phyloP scores from a whole-genome alignment of 2,113 vertebrate species.

The Hyperopisus bebe region DNA sequence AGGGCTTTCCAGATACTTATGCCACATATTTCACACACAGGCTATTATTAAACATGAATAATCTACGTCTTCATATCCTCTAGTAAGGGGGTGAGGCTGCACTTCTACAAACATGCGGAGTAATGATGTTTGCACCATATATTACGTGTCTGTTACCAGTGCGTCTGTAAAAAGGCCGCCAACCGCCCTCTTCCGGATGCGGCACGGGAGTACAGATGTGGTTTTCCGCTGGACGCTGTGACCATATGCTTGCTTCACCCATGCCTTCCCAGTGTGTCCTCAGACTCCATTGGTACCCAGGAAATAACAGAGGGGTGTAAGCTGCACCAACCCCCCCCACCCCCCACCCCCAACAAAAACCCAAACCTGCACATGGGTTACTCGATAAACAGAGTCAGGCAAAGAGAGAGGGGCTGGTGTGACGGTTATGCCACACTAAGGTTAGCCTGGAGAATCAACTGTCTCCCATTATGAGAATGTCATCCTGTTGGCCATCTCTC shows the following conservation, averaged over 20 bases:
- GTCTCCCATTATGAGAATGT: background rate
- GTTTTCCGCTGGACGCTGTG: background rate
- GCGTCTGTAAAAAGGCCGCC: background rate
- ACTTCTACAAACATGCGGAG: background rate
- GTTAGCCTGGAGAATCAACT: background rate
- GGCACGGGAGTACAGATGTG: background rate
- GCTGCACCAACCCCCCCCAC: background rate
- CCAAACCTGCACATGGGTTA: background rate
- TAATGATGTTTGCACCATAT: background rate
- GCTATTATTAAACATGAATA: background rate
- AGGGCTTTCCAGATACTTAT: background rate
- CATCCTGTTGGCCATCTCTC: background rate
- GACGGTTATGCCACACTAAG: background rate
- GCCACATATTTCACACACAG: background rate
- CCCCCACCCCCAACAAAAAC: background rate
- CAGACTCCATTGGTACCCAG: background rate
- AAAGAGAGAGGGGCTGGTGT: background rate
- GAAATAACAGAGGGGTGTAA: background rate
- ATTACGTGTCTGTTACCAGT: background rate
- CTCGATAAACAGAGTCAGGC: background rate
- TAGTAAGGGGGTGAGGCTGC: background rate
- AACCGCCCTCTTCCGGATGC: background rate
- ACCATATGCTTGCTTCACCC: background rate
- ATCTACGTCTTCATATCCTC: background rate
- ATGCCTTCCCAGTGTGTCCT: background rate